A percentile compares a stretch with the other conserved stretches of the same genome.
phyloP scores from a whole-genome alignment of 2,888 invertebrate species.

The Cetonia aurata region DNA sequence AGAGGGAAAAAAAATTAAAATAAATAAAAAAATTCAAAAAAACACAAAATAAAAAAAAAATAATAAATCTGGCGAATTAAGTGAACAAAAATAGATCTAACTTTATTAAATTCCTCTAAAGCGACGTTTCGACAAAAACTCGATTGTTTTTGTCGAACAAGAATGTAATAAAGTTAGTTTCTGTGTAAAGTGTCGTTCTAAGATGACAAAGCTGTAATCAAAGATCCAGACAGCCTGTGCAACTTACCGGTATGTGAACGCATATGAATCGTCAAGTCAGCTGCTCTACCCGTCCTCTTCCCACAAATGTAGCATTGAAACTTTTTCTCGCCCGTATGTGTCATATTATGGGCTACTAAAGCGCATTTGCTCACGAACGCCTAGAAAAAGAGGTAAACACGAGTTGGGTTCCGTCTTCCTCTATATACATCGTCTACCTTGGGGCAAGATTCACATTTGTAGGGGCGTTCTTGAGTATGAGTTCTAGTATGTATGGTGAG shows the following conservation, averaged over 20 bases:
- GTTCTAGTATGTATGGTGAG: slow-evolving; percentile 62
- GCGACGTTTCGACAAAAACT: too few species aligned
- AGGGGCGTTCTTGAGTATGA: slow-evolving; percentile 63
- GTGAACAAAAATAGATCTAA: too few species aligned
- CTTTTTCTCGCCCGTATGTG: slow-evolving; percentile 62
- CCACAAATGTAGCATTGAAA: slow-evolving; percentile 62
- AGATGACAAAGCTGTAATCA: too few species aligned
- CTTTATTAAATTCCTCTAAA: too few species aligned
- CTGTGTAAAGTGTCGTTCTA: too few species aligned
- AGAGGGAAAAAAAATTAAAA: too few species aligned
- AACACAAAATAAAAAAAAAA: too few species aligned
- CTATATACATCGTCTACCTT: slow-evolving; percentile 56
- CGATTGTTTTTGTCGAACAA: too few species aligned
- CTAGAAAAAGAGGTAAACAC: too few species aligned
- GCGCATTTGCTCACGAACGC: slow-evolving; percentile 62
- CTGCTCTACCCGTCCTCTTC: slow-evolving; percentile 59
- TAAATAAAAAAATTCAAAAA: too few species aligned
- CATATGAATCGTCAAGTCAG: slow-evolving; percentile 63
- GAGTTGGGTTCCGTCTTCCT: background rate
- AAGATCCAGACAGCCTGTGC: background rate
- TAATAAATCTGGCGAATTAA: too few species aligned
- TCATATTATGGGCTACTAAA: slow-evolving; percentile 59
- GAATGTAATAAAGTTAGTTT: too few species aligned
- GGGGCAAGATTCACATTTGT: slow-evolving; percentile 60
- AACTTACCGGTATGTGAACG: slow-evolving; percentile 62